Evolutionary conservation across 2,888 invertebrate genomes (phyloP).

Genomic region (Oasisia sp.): DNA sequence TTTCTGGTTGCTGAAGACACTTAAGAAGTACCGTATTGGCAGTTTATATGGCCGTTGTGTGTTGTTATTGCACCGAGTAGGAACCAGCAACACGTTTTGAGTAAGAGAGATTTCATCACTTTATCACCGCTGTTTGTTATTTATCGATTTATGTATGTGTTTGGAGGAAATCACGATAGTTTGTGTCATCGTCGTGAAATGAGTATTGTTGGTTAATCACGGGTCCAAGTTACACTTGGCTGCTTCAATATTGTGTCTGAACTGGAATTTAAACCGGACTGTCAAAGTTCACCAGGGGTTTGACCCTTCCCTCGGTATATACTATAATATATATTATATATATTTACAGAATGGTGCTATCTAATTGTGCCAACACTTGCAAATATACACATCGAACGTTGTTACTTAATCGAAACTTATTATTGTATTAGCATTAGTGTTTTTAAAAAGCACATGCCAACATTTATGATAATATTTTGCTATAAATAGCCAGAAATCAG

Average conservation of each 20-base stretch:
- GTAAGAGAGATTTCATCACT: background rate
- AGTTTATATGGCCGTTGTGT: background rate
- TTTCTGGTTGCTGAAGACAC: background rate
- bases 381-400: too few relatives aligned
- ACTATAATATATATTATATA: too few relatives aligned
- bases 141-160: background rate
- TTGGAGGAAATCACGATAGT: background rate
- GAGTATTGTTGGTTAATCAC: background rate
- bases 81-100: background rate
- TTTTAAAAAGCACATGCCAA: background rate
- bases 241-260: background rate
- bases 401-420: background rate
- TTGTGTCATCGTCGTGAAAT: background rate
- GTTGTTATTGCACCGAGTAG: background rate
- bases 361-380: background rate
- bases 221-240: background rate
- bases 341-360: background rate
- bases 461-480: background rate
- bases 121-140: background rate
- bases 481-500: background rate
- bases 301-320: background rate
- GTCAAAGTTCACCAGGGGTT: background rate
- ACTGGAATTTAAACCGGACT: background rate
- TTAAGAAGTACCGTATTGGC: background rate
- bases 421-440: background rate